Conservation (phyloP, 2,113 vertebrate species). For the Hypocryptadius cinnamomeus region DNA sequence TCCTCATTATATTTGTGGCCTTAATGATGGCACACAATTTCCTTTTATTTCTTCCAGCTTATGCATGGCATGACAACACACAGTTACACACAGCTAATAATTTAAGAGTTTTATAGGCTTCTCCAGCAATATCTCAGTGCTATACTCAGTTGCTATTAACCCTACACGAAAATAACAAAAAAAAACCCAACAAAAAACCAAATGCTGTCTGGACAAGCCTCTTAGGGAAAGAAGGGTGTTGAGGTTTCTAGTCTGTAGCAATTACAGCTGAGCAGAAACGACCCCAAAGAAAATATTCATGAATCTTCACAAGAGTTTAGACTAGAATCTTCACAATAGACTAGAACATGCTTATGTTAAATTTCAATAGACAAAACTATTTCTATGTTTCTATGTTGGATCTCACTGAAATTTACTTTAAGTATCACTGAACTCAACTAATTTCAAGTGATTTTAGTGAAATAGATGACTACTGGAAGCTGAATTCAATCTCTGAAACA, state of each 20-base stretch:
- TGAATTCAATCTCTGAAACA: background rate
- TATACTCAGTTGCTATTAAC: background rate
- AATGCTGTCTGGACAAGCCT: background rate
- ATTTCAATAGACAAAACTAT: background rate
- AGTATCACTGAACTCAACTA: background rate
- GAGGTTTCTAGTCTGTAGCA: background rate
- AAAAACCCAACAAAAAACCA: background rate
- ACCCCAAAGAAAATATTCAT: background rate
- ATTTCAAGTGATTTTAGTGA: background rate
- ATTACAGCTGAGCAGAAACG: background rate
- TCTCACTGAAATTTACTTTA: background rate
- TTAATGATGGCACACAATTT: constrained; percentile 22
- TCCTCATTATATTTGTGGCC: constrained; percentile 38
- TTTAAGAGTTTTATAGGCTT: constrained; percentile 50
- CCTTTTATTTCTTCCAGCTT: constrained; percentile 52
- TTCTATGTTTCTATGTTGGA: background rate
- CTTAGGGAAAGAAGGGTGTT: background rate
- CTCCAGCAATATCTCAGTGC: background rate
- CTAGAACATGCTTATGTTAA: background rate
- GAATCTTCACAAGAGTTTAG: background rate
- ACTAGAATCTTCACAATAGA: too few species aligned
- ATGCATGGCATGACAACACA: constrained; percentile 27
- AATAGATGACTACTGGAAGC: background rate
- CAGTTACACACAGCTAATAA: constrained; percentile 10
- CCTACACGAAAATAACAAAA: background rate